Evolutionary conservation across 2,888 invertebrate genomes (phyloP).

Genomic region (Gerris lacustris): DNA sequence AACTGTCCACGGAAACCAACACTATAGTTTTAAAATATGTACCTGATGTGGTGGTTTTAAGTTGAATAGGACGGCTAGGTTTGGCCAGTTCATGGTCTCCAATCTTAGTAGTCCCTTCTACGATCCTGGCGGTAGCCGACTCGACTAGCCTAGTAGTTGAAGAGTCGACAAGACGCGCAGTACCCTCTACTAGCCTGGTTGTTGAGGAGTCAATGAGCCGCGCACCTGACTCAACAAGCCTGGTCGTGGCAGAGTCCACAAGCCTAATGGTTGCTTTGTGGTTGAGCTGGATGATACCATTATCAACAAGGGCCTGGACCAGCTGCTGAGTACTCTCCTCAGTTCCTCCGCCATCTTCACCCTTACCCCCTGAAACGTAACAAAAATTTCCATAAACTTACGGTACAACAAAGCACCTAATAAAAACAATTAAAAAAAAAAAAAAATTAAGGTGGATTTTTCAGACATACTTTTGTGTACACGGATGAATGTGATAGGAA

Average conservation of each 20-base stretch:
- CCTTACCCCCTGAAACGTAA: conserved; percentile 22
- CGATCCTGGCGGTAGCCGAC: background rate
- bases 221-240: background rate
- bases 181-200: background rate
- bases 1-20: no score
- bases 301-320: conserved; percentile 29
- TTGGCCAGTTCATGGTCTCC: background rate
- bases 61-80: background rate
- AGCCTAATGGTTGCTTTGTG: conserved; percentile 28
- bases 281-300: conserved; percentile 29
- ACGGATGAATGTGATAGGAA: no score
- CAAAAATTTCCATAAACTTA: background rate
- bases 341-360: conserved; percentile 19
- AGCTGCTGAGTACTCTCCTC: conserved; percentile 26
- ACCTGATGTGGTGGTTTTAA: background rate
- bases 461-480: no score
- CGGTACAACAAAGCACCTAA: no score
- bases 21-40: background rate
- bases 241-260: conserved; percentile 19
- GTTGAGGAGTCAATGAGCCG: background rate
- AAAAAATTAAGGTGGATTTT: no score
- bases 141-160: background rate
- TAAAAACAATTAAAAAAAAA: no score
- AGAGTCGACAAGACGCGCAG: background rate
- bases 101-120: background rate